These are phyloP conservation scores for Grallaria varia DNA, from an alignment of 2,113 vertebrate species.

Conservation along the genomic window DNA sequence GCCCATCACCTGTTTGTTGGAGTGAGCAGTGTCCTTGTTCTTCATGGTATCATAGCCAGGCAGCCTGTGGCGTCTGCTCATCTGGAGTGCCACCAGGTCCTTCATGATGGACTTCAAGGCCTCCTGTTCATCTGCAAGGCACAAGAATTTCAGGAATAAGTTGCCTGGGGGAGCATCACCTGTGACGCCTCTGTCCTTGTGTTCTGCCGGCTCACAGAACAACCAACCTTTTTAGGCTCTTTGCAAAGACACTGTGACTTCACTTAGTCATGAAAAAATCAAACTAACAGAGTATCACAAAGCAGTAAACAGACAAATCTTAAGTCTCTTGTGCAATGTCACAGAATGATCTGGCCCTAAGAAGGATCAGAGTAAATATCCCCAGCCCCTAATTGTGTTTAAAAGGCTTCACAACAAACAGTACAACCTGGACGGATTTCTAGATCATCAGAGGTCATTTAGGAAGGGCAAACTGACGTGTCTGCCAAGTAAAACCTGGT, in stretches of 20 bases:
- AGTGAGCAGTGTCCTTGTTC: conserved; percentile 75
- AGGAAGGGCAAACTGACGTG: background rate
- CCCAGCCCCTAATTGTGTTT: background rate
- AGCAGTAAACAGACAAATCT: background rate
- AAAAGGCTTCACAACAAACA: background rate
- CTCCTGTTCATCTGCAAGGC: conserved; percentile 88
- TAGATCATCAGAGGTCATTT: background rate
- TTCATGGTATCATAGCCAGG: conserved; percentile 84
- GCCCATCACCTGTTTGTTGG: conserved; percentile 83
- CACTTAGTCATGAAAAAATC: background rate
- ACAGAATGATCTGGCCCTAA: background rate
- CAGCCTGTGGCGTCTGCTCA: conserved; percentile 85
- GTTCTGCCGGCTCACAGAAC: no score
- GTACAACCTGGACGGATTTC: background rate
- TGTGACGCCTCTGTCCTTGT: background rate
- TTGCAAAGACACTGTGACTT: background rate
- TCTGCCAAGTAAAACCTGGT: conserved; percentile 17
- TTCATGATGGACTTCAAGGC: conserved; percentile 99
- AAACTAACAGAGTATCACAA: rapidly evolving
- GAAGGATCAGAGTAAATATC: background rate
- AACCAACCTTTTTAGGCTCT: background rate
- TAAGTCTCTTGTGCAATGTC: background rate
- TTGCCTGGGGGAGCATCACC: background rate
- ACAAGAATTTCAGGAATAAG: background rate
- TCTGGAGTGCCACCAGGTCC: conserved; percentile 95